Percentiles rank a stretch among this genome's conserved stretches.
Conservation (phyloP, 2,888 invertebrate genomes). For the Hypomecis atomaria region DNA sequence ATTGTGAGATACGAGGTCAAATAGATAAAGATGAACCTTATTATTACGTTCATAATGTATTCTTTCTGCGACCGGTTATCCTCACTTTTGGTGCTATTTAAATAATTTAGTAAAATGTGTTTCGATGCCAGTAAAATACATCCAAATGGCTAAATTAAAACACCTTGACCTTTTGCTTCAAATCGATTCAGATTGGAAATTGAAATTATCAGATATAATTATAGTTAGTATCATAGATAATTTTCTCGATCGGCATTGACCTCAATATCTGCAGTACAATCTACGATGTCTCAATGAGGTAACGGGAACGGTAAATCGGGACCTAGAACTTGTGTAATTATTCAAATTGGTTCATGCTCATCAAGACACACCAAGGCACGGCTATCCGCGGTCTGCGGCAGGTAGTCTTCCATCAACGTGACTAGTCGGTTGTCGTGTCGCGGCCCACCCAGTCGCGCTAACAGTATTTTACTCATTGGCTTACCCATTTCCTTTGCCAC, state of each 20-base stretch:
- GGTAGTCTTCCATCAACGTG: conserved; percentile 72
- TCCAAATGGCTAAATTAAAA: background rate
- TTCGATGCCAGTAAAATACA: background rate
- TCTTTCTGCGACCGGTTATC: background rate
- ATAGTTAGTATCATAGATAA: background rate
- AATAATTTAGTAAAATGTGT: conserved; percentile 3
- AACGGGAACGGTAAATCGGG: conserved; percentile 35
- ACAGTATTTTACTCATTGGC: conserved; percentile 40
- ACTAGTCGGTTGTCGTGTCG: conserved; percentile 64
- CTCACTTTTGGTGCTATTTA: background rate
- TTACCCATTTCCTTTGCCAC: conserved; percentile 26
- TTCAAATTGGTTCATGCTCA: conserved; percentile 46
- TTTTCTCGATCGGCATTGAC: conserved; percentile 14
- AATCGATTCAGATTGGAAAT: conserved; percentile 3
- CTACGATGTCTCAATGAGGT: conserved; percentile 24
- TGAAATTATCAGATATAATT: background rate
- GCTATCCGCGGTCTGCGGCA: conserved; percentile 49
- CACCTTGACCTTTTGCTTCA: conserved; percentile 5
- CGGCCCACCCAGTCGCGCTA: conserved; percentile 68
- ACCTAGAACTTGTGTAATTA: conserved; percentile 42
- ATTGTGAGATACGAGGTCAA: background rate
- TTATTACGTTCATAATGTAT: background rate
- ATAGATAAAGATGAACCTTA: background rate
- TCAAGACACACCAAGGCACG: conserved; percentile 43
- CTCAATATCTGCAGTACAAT: conserved; percentile 12